Evolutionary conservation across 2,888 invertebrate genomes (phyloP).

Genomic region (Himalopsyche tibetana): DNA sequence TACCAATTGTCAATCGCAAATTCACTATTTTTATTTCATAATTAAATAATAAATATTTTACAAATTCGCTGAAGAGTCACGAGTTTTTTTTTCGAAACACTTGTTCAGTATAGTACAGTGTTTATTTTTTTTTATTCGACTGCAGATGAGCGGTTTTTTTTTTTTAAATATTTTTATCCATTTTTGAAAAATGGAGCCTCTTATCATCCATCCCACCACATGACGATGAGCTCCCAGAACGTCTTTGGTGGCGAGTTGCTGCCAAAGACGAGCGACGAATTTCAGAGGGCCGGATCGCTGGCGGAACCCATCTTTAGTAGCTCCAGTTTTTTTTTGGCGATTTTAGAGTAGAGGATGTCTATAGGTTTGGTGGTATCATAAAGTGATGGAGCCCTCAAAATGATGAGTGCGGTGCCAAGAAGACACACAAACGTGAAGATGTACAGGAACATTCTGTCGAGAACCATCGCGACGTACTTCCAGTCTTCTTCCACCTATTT

Average conservation of each 20-base stretch:
- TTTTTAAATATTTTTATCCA: conserved; percentile 2
- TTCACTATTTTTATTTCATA: conserved; percentile 14
- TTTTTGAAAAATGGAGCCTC: conserved; percentile 64
- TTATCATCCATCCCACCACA: conserved; percentile 79
- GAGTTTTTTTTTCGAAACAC: conserved; percentile 17
- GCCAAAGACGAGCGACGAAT: conserved; percentile 82
- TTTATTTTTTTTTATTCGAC: conserved; percentile 21
- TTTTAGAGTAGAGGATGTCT: conserved; percentile 93
- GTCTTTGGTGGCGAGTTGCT: conserved; percentile 82
- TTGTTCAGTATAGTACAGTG: not conserved
- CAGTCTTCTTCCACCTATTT: conserved; percentile 95
- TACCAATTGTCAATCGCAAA: conserved; percentile 13
- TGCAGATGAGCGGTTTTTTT: not conserved
- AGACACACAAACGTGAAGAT: conserved; percentile 96
- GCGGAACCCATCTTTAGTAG: conserved; percentile 91
- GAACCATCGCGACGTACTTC: conserved; percentile 98
- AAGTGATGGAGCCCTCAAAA: conserved; percentile 92
- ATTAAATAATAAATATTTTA: conserved; percentile 38
- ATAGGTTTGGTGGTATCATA: conserved; percentile 94
- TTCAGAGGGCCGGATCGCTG: conserved; percentile 82
- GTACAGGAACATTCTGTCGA: conserved; percentile 97
- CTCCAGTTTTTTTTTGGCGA: conserved; percentile 93
- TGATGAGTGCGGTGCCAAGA: conserved; percentile 91
- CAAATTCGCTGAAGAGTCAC: conserved; percentile 21
- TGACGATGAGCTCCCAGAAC: conserved; percentile 78